A percentile compares a stretch with the other conserved stretches of the same genome.
Conservation (phyloP, 2,797 vertebrate species). For the Myotis vivesi region DNA sequence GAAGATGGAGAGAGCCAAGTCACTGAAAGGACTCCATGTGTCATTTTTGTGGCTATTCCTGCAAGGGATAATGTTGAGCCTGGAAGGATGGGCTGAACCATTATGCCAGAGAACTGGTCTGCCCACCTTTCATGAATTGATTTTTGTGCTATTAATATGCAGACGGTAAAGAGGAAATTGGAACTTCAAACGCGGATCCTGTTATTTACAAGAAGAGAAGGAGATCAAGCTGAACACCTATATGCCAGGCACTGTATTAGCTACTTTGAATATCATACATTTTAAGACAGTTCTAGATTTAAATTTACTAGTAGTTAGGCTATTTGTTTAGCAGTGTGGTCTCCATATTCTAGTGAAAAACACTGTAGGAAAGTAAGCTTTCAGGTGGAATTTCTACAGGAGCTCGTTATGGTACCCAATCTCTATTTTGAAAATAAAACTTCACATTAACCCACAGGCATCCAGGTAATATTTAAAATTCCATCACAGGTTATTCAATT, state of each 20-base stretch:
- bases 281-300: neutral
- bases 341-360: neutral
- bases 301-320: neutral
- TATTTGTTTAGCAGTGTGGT: neutral
- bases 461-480: neutral
- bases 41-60: neutral
- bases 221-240: neutral
- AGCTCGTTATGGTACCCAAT: neutral
- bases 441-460: neutral
- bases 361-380: neutral
- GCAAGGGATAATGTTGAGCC: neutral
- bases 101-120: neutral
- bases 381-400: neutral
- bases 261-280: neutral
- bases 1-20: neutral
- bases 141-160: neutral
- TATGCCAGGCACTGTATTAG: neutral
- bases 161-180: neutral
- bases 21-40: neutral
- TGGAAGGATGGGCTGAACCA: neutral
- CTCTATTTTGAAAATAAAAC: slow-evolving; percentile 18
- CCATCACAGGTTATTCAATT: neutral
- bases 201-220: neutral
- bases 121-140: neutral
- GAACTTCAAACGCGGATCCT: neutral